Evolutionary conservation across 1,140 invertebrate genomes (phyloP).

Genomic region (Drosophila serrata): DNA sequence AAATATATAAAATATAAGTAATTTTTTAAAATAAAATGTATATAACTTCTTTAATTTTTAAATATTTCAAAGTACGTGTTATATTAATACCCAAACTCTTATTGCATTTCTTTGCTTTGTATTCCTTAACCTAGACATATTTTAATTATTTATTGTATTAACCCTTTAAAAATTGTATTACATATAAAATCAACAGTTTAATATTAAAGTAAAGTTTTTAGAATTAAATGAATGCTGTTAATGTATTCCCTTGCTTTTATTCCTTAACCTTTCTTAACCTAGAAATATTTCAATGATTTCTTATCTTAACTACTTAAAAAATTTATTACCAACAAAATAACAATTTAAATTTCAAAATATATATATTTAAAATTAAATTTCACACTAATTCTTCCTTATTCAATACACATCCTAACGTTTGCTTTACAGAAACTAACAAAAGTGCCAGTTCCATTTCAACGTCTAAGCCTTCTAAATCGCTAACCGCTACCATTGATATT

Average conservation of each 20-base stretch:
- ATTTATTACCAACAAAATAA: too few relatives aligned
- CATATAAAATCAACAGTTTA: not conserved
- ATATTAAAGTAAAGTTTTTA: too few relatives aligned
- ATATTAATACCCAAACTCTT: not conserved
- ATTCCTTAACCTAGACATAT: not conserved
- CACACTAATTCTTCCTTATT: too few relatives aligned
- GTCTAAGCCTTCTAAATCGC: constrained; percentile 9
- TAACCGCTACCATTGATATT: constrained; percentile 5
- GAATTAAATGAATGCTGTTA: too few relatives aligned
- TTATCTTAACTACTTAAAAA: too few relatives aligned
- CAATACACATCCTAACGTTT: not conserved
- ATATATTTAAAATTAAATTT: too few relatives aligned
- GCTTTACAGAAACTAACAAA: not conserved
- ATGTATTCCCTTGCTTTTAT: too few relatives aligned
- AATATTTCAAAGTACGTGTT: not conserved
- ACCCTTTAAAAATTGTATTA: too few relatives aligned
- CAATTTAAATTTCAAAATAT: too few relatives aligned
- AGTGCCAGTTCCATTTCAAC: constrained; percentile 7
- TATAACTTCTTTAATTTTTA: not conserved
- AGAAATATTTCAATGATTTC: too few relatives aligned
- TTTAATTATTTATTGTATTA: not conserved
- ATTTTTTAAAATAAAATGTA: not conserved
- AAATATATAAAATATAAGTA: too few relatives aligned
- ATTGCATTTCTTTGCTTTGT: not conserved
- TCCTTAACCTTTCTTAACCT: too few relatives aligned